Evolutionary conservation across 2,113 vertebrate species (phyloP).

Genomic region (Passer domesticus): DNA sequence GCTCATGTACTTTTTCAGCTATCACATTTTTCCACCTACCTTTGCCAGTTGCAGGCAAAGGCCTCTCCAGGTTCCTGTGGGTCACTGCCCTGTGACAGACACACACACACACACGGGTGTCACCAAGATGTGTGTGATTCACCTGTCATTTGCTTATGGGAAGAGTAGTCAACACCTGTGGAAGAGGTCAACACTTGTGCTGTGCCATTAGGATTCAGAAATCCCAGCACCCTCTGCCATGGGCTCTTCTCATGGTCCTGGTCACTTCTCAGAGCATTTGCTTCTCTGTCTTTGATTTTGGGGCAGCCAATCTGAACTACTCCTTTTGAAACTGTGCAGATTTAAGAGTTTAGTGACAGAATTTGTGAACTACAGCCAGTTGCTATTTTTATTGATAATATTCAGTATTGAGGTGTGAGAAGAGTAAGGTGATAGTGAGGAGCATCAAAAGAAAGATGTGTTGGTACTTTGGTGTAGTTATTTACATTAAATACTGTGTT

Average conservation of each 20-base stretch:
- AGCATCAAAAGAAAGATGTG: neutral
- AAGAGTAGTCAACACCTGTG: neutral
- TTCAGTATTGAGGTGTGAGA: neutral
- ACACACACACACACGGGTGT: rapidly evolving
- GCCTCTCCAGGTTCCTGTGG: neutral
- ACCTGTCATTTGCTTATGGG: rapidly evolving
- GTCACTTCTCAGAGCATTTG: neutral
- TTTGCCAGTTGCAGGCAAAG: neutral
- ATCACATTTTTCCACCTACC: neutral
- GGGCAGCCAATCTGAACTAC: neutral
- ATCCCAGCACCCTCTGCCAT: neutral
- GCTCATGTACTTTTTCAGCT: neutral
- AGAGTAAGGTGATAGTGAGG: neutral
- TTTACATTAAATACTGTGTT: neutral
- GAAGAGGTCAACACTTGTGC: neutral
- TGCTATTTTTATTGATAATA: neutral
- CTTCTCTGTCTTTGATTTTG: neutral
- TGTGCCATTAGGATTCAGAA: neutral
- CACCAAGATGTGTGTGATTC: neutral
- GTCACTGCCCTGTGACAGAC: neutral
- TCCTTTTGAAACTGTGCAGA: neutral
- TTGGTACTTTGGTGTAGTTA: neutral
- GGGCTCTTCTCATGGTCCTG: neutral
- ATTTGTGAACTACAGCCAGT: neutral
- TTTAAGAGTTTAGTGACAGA: neutral